Base-by-base conservation (phyloP, 1,140 invertebrate genomes). In the Sitophilus oryzae region DNA sequence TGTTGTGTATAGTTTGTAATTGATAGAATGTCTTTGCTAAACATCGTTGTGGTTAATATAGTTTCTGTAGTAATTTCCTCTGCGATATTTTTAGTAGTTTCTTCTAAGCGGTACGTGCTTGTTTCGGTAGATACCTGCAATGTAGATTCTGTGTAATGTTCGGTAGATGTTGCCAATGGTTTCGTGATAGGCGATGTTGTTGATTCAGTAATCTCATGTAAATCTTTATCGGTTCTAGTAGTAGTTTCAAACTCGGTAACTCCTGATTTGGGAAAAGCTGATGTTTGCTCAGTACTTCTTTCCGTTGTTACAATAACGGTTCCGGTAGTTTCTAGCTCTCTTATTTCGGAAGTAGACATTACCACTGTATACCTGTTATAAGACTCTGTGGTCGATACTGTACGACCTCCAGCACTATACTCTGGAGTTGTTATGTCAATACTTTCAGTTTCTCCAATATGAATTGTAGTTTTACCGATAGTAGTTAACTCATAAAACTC, bases 391-490 rank as follows among this genome's bases (percentile, higher is more conserved):
- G 30, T 40, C 20, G 21, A 5, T 54, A 9, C 4, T n/a, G n/a
- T n/a, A n/a, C n/a, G n/a, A n/a, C n/a, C n/a, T n/a, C n/a, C n/a
- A 9, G 34, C 9, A 34, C 30, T 45, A 54, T 30, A 45, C 11
- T 8, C 2, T n/a, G 52, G 35, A 18, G 57, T 50, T n/a, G 48
- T 47, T 34, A 60, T 43, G 36, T 58, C 56, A n/a, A 52, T 42
- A 4, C 42, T 35, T 44, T 42, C 49, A 6, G 23, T 38, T 21
- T 22, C 16, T 36, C 14, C 40, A 14, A 54, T 50, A 35, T 20
- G 20, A 37, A 56, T 51, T 18, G 52, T 51, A 18, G 52, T 56
- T 41, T 45, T 48, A 19, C 52, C 55, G 15, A 46, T 23, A 20
- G 49, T 52, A 6, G 42, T 46, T 22, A 57, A 38, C 41, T 52